phyloP scores from a whole-genome alignment of 37 sponge, comb jelly and placozoan genomes.

The Ephydatia muelleri region DNA sequence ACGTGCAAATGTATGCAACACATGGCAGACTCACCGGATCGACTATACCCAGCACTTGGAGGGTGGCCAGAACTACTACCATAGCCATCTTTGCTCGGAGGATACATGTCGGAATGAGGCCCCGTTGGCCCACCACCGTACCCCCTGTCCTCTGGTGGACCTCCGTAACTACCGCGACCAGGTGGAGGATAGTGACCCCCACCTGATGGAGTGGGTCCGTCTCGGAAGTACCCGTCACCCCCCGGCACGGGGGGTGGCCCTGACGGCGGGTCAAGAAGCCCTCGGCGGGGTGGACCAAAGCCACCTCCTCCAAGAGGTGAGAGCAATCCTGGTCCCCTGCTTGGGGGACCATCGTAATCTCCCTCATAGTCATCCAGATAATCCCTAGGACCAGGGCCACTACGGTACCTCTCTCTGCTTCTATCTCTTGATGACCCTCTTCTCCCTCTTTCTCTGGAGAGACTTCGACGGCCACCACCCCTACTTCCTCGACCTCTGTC shows the following conservation, averaged over 20 bases:
- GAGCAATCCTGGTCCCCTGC: not conserved
- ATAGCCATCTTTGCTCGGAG: slow-evolving; percentile 1
- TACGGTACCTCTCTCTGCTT: slow-evolving; percentile 11
- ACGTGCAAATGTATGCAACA: too few relatives aligned
- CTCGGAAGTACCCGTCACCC: not conserved
- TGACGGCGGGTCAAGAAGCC: not conserved
- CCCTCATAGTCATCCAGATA: not conserved
- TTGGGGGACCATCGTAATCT: slow-evolving; percentile 26
- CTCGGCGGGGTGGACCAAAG: not conserved
- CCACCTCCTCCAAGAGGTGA: not conserved
- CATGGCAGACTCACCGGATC: not conserved
- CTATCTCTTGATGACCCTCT: not conserved
- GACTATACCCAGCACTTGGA: slow-evolving; percentile 1
- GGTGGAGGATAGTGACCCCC: not conserved
- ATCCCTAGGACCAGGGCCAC: not conserved
- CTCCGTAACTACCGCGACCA: slow-evolving; percentile 8
- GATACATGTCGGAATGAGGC: not conserved
- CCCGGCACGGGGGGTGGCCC: not conserved
- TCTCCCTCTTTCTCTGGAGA: not conserved
- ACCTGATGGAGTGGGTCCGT: slow-evolving; percentile 6
- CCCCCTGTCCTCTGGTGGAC: not conserved
- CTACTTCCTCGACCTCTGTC: slow-evolving; percentile 16
- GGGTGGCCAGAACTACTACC: slow-evolving; percentile 12
- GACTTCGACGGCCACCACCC: slow-evolving; percentile 13
- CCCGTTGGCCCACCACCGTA: not conserved